Conservation (phyloP, 2,113 vertebrate genomes). For the Misgurnus anguillicaudatus region DNA sequence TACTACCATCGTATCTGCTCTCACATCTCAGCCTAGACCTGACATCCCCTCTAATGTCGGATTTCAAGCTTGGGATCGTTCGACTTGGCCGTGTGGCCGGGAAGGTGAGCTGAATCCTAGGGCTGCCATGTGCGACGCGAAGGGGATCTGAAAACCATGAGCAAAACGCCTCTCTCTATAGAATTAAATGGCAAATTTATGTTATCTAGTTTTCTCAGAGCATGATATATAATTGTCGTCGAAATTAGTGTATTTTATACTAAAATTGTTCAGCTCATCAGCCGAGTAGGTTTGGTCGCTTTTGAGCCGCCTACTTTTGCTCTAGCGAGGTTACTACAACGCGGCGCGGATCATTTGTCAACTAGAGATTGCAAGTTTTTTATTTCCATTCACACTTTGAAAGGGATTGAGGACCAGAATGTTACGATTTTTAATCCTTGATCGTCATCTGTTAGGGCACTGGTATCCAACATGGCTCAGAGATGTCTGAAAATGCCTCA, state of each 20-base stretch:
- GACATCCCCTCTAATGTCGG: slow-evolving; percentile 82
- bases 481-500: background rate
- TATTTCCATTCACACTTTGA: background rate
- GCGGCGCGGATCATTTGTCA: background rate
- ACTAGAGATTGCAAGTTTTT: background rate
- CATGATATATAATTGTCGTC: background rate
- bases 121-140: slow-evolving; percentile 77
- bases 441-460: slow-evolving; percentile 10
- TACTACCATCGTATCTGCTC: slow-evolving; percentile 46
- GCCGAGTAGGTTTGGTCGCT: slow-evolving; percentile 3
- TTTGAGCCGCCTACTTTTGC: slow-evolving; percentile 40
- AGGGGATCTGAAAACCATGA: slow-evolving; percentile 59
- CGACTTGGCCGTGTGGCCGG: slow-evolving; percentile 96
- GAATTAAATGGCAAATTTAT: slow-evolving; percentile 1
- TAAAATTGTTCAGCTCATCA: background rate
- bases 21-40: slow-evolving; percentile 47
- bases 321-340: slow-evolving; percentile 36
- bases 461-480: slow-evolving; percentile 11
- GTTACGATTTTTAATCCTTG: background rate
- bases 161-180: slow-evolving; percentile 13
- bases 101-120: slow-evolving; percentile 82
- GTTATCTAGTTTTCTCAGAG: background rate
- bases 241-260: background rate
- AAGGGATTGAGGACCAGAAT: background rate
- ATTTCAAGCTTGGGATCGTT: slow-evolving; percentile 94